Percentiles rank a stretch among this genome's conserved stretches.
phyloP scores from a whole-genome alignment of 1,140 invertebrate species.

The Micrasema longulum region DNA sequence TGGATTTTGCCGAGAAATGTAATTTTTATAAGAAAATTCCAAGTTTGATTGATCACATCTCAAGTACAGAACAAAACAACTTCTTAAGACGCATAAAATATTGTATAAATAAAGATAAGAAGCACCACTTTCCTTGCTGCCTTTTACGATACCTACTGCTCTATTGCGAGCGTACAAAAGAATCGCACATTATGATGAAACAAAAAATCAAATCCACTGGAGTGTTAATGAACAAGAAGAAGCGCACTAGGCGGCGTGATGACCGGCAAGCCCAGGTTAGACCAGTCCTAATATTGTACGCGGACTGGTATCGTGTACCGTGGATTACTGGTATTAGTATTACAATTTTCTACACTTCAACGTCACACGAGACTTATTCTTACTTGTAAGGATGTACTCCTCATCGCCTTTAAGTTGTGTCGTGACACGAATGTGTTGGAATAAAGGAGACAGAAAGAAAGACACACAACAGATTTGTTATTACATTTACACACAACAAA shows the following conservation, averaged over 20 bases:
- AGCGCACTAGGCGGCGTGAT: slow-evolving; percentile 27
- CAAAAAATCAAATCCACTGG: slow-evolving; percentile 46
- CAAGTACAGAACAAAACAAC: too few species aligned
- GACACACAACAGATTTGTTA: slow-evolving; percentile 49
- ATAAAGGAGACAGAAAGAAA: slow-evolving; percentile 53
- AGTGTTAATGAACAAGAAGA: slow-evolving; percentile 30
- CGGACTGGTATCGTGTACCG: slow-evolving; percentile 2
- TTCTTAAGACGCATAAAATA: too few species aligned
- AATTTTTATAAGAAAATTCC: too few species aligned
- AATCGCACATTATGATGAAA: slow-evolving; percentile 7
- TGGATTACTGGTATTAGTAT: slow-evolving; percentile 14
- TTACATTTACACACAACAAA: slow-evolving; percentile 43
- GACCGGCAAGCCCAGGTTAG: too few species aligned
- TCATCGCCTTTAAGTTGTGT: slow-evolving; percentile 53
- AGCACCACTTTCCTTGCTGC: slow-evolving; percentile 1
- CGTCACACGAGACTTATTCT: slow-evolving; percentile 51
- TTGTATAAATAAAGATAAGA: too few species aligned
- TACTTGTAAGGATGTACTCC: slow-evolving; percentile 55
- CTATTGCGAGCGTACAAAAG: slow-evolving; percentile 6
- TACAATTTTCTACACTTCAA: slow-evolving; percentile 41
- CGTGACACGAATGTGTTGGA: slow-evolving; percentile 52
- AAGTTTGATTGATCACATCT: too few species aligned
- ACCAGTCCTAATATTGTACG: too few species aligned
- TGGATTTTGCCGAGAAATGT: too few species aligned
- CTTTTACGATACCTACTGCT: slow-evolving; percentile 2